Conservation (phyloP, 1,140 invertebrate genomes). For the Ptiloglossa arizonensis region DNA sequence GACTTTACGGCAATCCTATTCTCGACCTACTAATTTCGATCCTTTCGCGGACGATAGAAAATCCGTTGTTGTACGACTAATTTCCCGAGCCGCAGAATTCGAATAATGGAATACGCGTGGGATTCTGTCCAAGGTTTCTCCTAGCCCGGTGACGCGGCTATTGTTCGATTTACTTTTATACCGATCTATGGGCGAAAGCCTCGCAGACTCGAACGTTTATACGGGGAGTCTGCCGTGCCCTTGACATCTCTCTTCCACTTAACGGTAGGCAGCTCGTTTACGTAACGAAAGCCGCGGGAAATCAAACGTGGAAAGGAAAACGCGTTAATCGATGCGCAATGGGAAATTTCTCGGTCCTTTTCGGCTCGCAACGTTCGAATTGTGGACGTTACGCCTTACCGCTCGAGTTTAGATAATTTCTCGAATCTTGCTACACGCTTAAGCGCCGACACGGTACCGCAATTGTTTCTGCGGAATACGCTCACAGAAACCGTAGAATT, state of each 20-base stretch:
- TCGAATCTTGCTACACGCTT: neutral
- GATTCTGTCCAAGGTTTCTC: conserved; percentile 69
- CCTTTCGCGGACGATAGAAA: conserved; percentile 27
- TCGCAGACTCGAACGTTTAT: neutral
- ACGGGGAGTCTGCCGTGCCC: neutral
- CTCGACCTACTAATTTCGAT: conserved; percentile 29
- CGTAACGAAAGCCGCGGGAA: neutral
- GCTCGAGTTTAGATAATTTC: neutral
- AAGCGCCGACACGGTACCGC: neutral
- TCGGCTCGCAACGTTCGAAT: neutral
- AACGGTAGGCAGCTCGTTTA: neutral
- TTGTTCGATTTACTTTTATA: conserved; percentile 36
- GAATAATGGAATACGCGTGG: conserved; percentile 73
- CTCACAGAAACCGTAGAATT: neutral
- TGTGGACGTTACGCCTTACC: neutral
- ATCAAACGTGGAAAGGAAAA: neutral
- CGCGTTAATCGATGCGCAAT: neutral
- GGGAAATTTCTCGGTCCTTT: neutral
- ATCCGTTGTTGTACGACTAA: neutral
- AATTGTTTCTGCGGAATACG: neutral
- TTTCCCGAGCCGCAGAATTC: conserved; percentile 54
- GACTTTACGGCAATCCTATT: neutral
- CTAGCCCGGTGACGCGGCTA: neutral
- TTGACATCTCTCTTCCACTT: conserved; percentile 16
- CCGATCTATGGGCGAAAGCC: neutral